Evolutionary conservation across 2,888 invertebrate species (phyloP).

Genomic region (Colletes collaris): DNA sequence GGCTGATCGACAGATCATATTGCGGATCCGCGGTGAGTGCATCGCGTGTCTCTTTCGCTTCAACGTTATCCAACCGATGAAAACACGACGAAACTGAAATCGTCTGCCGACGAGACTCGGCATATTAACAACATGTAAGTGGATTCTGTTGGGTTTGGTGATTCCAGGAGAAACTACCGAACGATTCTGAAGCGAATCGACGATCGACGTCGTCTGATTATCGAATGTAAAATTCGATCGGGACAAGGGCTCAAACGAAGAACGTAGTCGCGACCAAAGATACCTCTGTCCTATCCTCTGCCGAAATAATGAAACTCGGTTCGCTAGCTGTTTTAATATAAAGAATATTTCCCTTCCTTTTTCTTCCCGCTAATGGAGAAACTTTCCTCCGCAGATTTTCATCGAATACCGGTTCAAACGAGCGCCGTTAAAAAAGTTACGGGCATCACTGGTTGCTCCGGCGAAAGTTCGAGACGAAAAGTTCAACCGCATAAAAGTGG

Average conservation of each 20-base stretch:
- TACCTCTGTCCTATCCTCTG: not conserved
- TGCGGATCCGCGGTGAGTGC: slow-evolving; percentile 10
- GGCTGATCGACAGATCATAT: slow-evolving; percentile 20
- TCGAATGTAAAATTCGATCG: not conserved
- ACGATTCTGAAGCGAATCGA: not conserved
- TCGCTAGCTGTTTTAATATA: slow-evolving; percentile 22
- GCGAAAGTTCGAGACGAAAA: slow-evolving; percentile 36
- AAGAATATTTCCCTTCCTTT: slow-evolving; percentile 22
- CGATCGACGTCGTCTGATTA: not conserved
- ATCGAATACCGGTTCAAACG: slow-evolving; percentile 27
- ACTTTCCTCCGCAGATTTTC: slow-evolving; percentile 35
- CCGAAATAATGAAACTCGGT: slow-evolving; percentile 4
- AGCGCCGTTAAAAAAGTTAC: slow-evolving; percentile 36
- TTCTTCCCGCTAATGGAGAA: slow-evolving; percentile 13
- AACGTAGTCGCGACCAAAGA: slow-evolving; percentile 1
- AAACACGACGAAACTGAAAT: not conserved
- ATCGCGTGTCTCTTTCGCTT: not conserved
- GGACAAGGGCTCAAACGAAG: too few species aligned
- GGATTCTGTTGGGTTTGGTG: not conserved
- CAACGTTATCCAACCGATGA: not conserved
- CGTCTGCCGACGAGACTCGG: slow-evolving; percentile 2
- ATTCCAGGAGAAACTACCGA: not conserved
- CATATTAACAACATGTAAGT: not conserved
- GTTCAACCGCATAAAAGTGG: slow-evolving; percentile 33
- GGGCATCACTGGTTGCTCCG: slow-evolving; percentile 12